Evolutionary conservation across 2,888 invertebrate species (phyloP).

Genomic region (Phoenoteleia sp.): DNA sequence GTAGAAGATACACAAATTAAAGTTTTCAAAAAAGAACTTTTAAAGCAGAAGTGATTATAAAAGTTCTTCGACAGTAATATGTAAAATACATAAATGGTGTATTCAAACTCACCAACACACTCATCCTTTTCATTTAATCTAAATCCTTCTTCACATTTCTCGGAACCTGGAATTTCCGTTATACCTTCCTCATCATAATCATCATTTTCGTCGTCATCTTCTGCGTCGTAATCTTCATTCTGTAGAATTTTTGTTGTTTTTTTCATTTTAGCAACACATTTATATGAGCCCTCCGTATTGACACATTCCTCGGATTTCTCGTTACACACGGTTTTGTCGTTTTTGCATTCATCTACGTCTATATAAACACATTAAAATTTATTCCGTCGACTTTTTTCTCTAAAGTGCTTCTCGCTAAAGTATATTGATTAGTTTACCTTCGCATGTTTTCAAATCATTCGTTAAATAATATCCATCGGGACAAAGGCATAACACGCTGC

Average conservation of each 20-base stretch:
- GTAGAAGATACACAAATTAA: too few species aligned
- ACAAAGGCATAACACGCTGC: constrained; percentile 85
- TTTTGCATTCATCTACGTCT: constrained; percentile 93
- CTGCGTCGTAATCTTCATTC: constrained; percentile 81
- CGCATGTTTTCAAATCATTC: constrained; percentile 82
- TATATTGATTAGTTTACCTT: constrained; percentile 76
- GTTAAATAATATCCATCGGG: constrained; percentile 82
- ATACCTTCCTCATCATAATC: constrained; percentile 77
- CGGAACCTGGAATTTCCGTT: constrained; percentile 80
- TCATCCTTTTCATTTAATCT: constrained; percentile 86
- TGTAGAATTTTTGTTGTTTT: constrained; percentile 81
- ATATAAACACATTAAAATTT: constrained; percentile 59
- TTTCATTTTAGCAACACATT: constrained; percentile 87
- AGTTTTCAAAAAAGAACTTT: too few species aligned
- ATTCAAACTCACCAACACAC: constrained; percentile 83
- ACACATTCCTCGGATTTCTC: constrained; percentile 89
- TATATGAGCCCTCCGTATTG: constrained; percentile 93
- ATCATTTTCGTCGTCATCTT: constrained; percentile 79
- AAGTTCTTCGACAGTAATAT: too few species aligned
- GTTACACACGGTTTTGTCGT: constrained; percentile 92
- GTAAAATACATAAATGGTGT: not conserved
- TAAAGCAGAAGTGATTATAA: too few species aligned
- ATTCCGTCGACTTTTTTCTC: not conserved
- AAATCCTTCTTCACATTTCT: constrained; percentile 85
- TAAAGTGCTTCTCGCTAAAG: not conserved